These are phyloP conservation scores for Crocallis elinguaria DNA, from an alignment of 2,888 invertebrate species.

Conservation along the genomic window DNA sequence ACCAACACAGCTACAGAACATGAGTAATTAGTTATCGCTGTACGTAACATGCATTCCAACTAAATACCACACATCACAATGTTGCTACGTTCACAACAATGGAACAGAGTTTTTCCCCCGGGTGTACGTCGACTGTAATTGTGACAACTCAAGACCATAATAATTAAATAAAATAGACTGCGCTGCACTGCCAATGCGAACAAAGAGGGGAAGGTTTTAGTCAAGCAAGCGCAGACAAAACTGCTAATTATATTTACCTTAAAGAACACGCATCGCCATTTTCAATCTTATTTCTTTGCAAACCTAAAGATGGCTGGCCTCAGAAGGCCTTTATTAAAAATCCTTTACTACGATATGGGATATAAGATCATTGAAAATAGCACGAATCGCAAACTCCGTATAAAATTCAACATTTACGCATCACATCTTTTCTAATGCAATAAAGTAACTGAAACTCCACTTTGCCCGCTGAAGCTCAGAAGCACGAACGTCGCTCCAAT, in stretches of 20 bases:
- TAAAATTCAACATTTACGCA: not conserved
- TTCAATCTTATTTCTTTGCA: too few species aligned
- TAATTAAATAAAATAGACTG: slow-evolving; percentile 33
- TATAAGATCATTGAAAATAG: not conserved
- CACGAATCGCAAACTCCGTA: not conserved
- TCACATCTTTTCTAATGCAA: not conserved
- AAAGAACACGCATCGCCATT: too few species aligned
- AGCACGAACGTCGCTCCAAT: slow-evolving; percentile 1
- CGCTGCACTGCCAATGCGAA: slow-evolving; percentile 24
- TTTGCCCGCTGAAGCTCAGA: slow-evolving; percentile 15
- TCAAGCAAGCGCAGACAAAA: not conserved
- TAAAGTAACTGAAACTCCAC: not conserved
- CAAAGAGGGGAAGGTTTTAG: slow-evolving; percentile 11
- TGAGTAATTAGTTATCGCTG: slow-evolving; percentile 17
- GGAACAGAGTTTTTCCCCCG: slow-evolving; percentile 27
- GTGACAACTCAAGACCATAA: slow-evolving; percentile 36
- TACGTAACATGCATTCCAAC: slow-evolving; percentile 7
- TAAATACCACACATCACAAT: slow-evolving; percentile 27
- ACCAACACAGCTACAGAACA: too few species aligned
- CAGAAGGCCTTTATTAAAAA: too few species aligned
- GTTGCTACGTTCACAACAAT: slow-evolving; percentile 36
- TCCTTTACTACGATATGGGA: too few species aligned
- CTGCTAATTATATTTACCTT: not conserved
- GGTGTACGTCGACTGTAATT: slow-evolving; percentile 33
- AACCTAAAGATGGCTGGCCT: too few species aligned